phyloP scores from a whole-genome alignment of 2,113 vertebrate species.

The Thunnus thynnus region DNA sequence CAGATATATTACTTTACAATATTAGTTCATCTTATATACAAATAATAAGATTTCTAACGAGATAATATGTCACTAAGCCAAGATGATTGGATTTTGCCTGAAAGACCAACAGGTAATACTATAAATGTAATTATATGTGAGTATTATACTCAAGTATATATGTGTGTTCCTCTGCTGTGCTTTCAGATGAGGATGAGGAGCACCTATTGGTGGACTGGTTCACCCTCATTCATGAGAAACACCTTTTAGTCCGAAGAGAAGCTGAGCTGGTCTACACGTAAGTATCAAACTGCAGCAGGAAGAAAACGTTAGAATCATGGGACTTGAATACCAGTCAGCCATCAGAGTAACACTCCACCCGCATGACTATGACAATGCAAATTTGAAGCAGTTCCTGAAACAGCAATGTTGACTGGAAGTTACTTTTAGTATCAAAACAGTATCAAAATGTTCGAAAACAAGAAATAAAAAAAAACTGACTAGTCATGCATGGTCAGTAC shows the following conservation, averaged over 20 bases:
- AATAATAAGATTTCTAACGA: no score
- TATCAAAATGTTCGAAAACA: no score
- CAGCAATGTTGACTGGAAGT: no score
- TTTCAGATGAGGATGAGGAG: constrained; percentile 92
- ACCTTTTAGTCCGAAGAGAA: constrained; percentile 93
- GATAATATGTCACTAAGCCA: not conserved
- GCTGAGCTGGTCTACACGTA: constrained; percentile 98
- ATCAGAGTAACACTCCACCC: not conserved
- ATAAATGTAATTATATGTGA: no score
- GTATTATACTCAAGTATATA: not conserved
- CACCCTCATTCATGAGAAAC: constrained; percentile 97
- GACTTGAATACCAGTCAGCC: not conserved
- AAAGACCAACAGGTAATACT: not conserved
- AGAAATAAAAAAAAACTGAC: no score
- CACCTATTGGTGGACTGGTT: constrained; percentile 97
- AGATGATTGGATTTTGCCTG: not conserved
- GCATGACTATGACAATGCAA: not conserved
- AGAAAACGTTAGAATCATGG: rapidly evolving
- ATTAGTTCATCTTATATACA: no score
- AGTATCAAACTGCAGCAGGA: constrained; percentile 68
- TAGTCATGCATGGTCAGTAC: no score
- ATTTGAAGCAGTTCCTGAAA: not conserved
- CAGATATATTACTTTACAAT: no score
- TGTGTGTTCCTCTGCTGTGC: not conserved
- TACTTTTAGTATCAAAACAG: not conserved